Percentiles rank a stretch among this genome's conserved stretches.
Conservation (phyloP, 2,888 invertebrate genomes). For the Doris montereyensis region DNA sequence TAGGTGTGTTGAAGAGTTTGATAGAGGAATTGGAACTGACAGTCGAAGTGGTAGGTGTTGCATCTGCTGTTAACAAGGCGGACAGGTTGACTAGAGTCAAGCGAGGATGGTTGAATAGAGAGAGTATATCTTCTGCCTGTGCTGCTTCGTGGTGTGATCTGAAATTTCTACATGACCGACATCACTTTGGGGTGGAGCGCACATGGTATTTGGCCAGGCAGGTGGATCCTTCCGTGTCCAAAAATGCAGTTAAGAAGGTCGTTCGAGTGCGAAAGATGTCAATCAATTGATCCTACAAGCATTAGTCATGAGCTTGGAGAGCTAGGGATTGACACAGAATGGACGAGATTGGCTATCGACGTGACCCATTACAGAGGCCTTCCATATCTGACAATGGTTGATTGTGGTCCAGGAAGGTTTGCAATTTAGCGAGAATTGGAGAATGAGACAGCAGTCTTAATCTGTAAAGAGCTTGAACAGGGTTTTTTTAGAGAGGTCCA, state of each 20-base stretch:
- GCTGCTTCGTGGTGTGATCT: background rate
- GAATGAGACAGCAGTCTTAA: background rate
- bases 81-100: background rate
- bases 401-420: background rate
- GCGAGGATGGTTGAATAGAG: background rate
- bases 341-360: background rate
- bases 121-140: background rate
- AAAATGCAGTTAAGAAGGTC: background rate
- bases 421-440: background rate
- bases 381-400: background rate
- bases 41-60: background rate
- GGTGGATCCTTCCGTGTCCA: background rate
- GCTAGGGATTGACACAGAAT: background rate
- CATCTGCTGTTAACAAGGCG: background rate
- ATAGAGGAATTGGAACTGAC: background rate
- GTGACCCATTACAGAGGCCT: background rate
- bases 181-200: too few relatives aligned
- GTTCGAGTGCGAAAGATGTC: background rate
- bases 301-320: background rate
- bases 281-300: background rate
- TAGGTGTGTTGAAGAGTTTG: background rate
- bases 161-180: background rate
- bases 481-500: background rate
- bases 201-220: background rate
- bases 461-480: background rate